Base-by-base conservation (phyloP, 1,140 invertebrate genomes). In the Stegodyphus mimosarum region DNA sequence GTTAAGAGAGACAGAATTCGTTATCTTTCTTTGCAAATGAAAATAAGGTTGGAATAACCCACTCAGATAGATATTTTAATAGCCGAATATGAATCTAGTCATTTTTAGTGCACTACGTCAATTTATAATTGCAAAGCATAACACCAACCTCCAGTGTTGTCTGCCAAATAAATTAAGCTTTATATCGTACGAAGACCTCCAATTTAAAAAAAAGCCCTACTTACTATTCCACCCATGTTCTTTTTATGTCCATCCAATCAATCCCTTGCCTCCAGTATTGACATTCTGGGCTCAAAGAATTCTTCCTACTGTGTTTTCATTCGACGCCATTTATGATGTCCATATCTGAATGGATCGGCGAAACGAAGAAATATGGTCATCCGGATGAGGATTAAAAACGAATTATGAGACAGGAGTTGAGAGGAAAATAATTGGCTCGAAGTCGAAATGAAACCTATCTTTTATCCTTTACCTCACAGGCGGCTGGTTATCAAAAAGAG, bases 271-370 rank as follows among this genome's bases (percentile, higher is more conserved):
- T 53, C 9, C 15, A 60, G 78, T 80, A 80, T 80, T 80, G 78
- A 71, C 78, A 50, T 60, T 69, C 73, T 49, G 10, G n/a, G 63
- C 73, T 60, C 72, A 75, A 76, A 60, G 73, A 76, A 17, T 67
- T 75, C 33, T 33, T 33, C 33, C 33, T 13, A 13, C 15, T 5
- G 78, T 51, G 50, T 18, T 74, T 48, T 7, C 11, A 71, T 74
- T 15, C 49, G 55, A 18, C 63, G 53, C 71, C 72, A 50, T 86
- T 86, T 78, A 78, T 77, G 75, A 78, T 52, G 75, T 53, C 72
- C 81, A 84, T 84, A 75, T 84, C 72, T 84, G 69, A 84, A 84
- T 84, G 66, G 69, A 72, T 86, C 74, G 83, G 74, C 75, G 78
- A 86, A 53, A 50, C 66, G 66, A 77, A 86, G 75, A 86, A 77